Conservation (phyloP, 2,797 vertebrate species). For the Parambassis ranga region DNA sequence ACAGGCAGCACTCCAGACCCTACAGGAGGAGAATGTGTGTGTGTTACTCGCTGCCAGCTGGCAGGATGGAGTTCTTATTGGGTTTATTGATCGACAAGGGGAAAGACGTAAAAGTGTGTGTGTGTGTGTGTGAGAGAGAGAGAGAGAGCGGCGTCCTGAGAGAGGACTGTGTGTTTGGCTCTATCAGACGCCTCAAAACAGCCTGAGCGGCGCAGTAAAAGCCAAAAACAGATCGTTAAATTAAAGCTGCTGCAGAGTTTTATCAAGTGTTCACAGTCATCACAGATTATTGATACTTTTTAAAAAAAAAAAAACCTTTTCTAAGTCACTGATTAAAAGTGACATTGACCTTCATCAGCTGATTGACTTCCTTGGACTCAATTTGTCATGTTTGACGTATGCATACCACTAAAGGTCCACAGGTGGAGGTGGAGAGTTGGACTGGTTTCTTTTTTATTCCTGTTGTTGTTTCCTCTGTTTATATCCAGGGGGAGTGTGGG, state of each 20-base stretch:
- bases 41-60: conserved; percentile 45
- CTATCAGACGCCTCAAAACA: background rate
- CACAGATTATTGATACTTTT: background rate
- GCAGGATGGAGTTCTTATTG: conserved; percentile 41
- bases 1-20: background rate
- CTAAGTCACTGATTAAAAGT: no score
- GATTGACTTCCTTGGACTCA: no score
- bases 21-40: background rate
- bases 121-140: background rate
- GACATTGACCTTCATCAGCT: no score
- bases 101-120: conserved; percentile 5
- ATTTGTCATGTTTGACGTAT: no score
- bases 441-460: no score
- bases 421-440: no score
- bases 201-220: conserved; percentile 1
- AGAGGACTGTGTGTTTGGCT: background rate
- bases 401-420: no score
- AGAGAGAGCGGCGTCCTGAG: background rate
- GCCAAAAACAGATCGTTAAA: background rate
- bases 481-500: background rate
- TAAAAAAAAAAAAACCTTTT: background rate
- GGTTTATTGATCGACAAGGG: conserved; percentile 45
- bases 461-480: background rate
- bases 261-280: background rate
- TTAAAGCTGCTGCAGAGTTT: background rate